Evolutionary conservation across 2,888 invertebrate species (phyloP), one percentile per base, ranked within the genome.

Genomic region (Folsomia candida): DNA sequence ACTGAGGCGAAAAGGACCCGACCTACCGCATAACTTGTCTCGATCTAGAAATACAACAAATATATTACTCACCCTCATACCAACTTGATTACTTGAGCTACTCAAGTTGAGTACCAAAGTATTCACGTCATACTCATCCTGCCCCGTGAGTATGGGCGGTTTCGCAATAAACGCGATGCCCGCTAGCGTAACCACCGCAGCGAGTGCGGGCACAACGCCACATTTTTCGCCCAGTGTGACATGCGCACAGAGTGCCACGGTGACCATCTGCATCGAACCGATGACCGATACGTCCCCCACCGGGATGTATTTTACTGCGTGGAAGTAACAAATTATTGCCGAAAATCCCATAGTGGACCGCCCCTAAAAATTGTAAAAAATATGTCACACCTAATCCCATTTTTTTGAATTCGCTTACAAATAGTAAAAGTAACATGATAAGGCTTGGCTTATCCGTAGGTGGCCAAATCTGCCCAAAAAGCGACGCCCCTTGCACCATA

Each of bases 111-210:
- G n/a, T 70, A 79, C 78, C 72, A 79, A 47, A n/a, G 72, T 72
- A 18, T 78, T 64, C 9, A 37, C 26, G 51, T 79, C 73, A 29
- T 74, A 78, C 6, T 27, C 51, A 2, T 71, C 72, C 20, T 66
- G 69, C 24, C 77, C 78, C 22, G 77, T 77, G 0, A 79, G 47
- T 9, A 77, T 47, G 0, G 77, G 77, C 4, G 79, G 79, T 67
- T 71, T 67, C 2, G 75, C 54, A 28, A 79, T 75, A 3, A 75
- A 57, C 4, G 64, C 73, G 1, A 78, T 73, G 24, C 78, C 79
- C 6, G 71, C 18, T 3, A 79, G 51, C 0, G 76, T 70, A 1
- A 75, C 14, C 9, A 77, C 2, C 0, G 73, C 71, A 2, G 68
- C 60, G 4, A 75, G 9, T 1, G 77, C 70, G 0, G 76, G 76